Conservation (phyloP, 1,140 invertebrate genomes). For the Propsilocerus akamusi region DNA sequence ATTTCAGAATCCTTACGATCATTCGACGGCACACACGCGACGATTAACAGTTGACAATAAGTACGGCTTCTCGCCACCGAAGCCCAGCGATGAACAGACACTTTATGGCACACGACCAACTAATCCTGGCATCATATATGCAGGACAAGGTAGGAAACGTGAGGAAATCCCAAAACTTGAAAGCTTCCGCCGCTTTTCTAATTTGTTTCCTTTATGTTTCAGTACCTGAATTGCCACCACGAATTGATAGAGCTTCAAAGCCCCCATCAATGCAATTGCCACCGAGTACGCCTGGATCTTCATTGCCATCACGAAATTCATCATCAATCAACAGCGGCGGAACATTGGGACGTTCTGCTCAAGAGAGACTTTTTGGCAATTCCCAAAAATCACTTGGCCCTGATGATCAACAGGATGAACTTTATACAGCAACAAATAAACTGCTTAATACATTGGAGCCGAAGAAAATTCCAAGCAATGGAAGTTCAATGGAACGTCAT, state of each 20-base stretch:
- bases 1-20: constrained; percentile 14
- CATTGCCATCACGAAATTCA: constrained; percentile 3
- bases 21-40: constrained; percentile 16
- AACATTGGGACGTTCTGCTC: constrained; percentile 29
- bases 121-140: constrained; percentile 5
- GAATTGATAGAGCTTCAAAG: constrained; percentile 59
- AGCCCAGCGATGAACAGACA: constrained; percentile 1
- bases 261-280: constrained; percentile 27
- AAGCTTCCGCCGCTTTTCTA: too few relatives aligned
- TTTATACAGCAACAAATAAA: constrained; percentile 15
- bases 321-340: constrained; percentile 21
- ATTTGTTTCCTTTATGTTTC: too few relatives aligned
- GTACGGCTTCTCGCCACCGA: constrained; percentile 33
- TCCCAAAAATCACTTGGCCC: constrained; percentile 7
- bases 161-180: too few relatives aligned
- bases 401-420: constrained; percentile 22
- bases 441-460: constrained; percentile 4
- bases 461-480: background rate
- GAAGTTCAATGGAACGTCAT: background rate
- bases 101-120: background rate
- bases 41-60: constrained; percentile 34
- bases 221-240: constrained; percentile 63
- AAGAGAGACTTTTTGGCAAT: constrained; percentile 29
- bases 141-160: too few relatives aligned
- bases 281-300: constrained; percentile 7